phyloP scores from a whole-genome alignment of 2,797 vertebrate genomes.

The Spinus olivaceus region DNA sequence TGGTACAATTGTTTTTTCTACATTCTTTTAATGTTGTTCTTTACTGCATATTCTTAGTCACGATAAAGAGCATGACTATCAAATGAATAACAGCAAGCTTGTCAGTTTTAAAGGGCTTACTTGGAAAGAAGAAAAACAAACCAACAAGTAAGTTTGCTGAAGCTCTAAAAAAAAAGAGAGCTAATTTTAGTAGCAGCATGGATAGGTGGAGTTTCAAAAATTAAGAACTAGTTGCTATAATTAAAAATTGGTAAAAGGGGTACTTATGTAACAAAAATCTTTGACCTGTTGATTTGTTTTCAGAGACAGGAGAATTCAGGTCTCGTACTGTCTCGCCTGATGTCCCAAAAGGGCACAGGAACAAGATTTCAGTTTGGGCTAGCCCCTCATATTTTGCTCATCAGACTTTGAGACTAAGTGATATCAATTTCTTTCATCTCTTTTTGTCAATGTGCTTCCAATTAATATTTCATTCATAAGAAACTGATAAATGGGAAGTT shows the following conservation, averaged over 20 bases:
- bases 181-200: not conserved
- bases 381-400: not conserved
- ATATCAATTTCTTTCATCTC: not conserved
- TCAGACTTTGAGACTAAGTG: not conserved
- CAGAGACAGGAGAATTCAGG: not conserved
- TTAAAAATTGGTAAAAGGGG: not conserved
- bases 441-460: conserved; percentile 4
- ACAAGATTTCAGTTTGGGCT: not conserved
- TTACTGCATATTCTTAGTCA: conserved; percentile 33
- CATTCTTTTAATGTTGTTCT: conserved; percentile 35
- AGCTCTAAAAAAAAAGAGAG: not conserved
- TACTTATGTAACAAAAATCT: not conserved
- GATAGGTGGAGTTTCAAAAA: not conserved
- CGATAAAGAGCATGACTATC: conserved; percentile 36
- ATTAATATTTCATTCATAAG: conserved; percentile 31
- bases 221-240: not conserved
- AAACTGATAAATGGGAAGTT: conserved; percentile 16
- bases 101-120: conserved; percentile 1
- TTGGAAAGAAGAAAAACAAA: not conserved
- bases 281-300: not conserved
- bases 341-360: not conserved
- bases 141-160: not conserved
- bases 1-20: conserved; percentile 19
- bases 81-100: conserved; percentile 24
- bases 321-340: not conserved